Conservation (phyloP, 2,113 vertebrate species). For the Delphinus delphis region DNA sequence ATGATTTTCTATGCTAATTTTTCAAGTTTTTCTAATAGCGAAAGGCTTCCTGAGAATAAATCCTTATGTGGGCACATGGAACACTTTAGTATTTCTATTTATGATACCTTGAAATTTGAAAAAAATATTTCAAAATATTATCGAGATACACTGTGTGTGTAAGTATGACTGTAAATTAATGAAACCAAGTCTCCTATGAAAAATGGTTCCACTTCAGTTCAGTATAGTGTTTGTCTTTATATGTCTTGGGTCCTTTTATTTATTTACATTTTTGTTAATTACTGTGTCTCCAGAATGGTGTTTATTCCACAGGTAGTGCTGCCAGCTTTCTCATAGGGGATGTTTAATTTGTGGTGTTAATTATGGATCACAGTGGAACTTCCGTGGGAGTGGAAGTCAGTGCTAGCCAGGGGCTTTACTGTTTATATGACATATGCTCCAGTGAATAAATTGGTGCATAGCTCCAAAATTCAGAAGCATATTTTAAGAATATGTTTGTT, state of each 20-base stretch:
- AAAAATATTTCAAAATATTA: background rate
- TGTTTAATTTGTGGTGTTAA: constrained; percentile 32
- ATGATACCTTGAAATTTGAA: background rate
- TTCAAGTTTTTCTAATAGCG: background rate
- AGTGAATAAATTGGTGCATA: background rate
- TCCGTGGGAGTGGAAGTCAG: constrained; percentile 14
- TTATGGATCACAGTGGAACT: constrained; percentile 30
- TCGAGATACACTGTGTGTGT: background rate
- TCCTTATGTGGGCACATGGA: background rate
- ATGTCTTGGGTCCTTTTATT: background rate
- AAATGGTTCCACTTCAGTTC: background rate
- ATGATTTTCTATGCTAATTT: background rate
- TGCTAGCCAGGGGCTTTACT: background rate
- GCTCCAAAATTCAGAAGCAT: constrained; percentile 43
- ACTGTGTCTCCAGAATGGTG: background rate
- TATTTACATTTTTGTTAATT: constrained; percentile 1
- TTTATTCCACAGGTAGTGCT: constrained; percentile 46
- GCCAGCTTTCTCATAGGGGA: background rate
- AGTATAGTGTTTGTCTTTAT: background rate
- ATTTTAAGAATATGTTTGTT: constrained; percentile 6
- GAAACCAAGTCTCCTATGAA: background rate
- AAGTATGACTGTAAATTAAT: background rate
- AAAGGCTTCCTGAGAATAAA: background rate
- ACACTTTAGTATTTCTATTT: background rate
- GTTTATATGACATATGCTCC: background rate